Evolutionary conservation across 2,113 vertebrate genomes (phyloP).

Genomic region (Centrocercus urophasianus): DNA sequence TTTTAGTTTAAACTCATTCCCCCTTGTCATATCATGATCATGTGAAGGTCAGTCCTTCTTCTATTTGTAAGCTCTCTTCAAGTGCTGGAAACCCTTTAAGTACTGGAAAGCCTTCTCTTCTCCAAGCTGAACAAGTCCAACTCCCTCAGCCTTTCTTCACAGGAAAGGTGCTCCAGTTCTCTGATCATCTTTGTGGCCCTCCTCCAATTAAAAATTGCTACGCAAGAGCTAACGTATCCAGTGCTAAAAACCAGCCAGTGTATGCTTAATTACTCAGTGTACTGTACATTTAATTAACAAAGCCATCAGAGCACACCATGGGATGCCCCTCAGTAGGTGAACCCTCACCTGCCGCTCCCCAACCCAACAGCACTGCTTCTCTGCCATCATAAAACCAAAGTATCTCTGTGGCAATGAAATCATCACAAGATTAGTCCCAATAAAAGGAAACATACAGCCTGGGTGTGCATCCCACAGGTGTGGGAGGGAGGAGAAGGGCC

Average conservation of each 20-base stretch:
- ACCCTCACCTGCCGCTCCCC: background rate
- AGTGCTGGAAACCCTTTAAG: too few species aligned
- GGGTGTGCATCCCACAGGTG: background rate
- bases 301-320: background rate
- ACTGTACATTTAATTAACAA: background rate
- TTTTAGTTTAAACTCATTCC: too few species aligned
- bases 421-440: background rate
- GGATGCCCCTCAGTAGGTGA: background rate
- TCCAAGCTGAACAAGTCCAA: too few species aligned
- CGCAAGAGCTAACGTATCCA: fast-evolving
- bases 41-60: too few species aligned
- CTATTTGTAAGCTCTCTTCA: too few species aligned
- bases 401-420: background rate
- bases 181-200: too few species aligned
- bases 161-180: too few species aligned
- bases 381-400: too few species aligned
- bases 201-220: background rate
- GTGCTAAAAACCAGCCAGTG: background rate
- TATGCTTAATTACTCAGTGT: background rate
- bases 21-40: too few species aligned
- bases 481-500: background rate
- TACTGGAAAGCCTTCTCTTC: too few species aligned
- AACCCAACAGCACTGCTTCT: fast-evolving
- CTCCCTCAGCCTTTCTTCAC: too few species aligned
- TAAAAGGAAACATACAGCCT: background rate